Evolutionary conservation across 1,140 invertebrate species (phyloP), one percentile per base, ranked within the genome.

Genomic region (Macrobrachium nipponense): DNA sequence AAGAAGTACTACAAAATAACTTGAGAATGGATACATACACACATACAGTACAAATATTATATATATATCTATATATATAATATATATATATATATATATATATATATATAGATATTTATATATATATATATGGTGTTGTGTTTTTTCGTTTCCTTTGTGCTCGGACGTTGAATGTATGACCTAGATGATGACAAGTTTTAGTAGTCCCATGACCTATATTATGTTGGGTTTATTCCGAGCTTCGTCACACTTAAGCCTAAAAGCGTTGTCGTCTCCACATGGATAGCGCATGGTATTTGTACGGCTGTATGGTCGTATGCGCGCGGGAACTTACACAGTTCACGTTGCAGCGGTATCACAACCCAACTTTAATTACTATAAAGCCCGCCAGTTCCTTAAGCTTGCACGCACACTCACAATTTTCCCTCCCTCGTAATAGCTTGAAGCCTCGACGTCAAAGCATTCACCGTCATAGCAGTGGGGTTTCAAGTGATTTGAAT

Each of bases 321-420:
- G 7, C 51, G 51, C 51, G 51, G 51, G 51, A 51, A 51, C 51
- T 51, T 51, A 51, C 51, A 51, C 51, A 70, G 27, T 70, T 60
- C 58, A 59, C 68, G 60, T 17, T 61, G 76, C 83, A 60, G 23
- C 64, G 61, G 76, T 80, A 78, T 80, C 83, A 60, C 76, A 79
- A 80, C 44, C 83, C 77, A 80, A 85, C 83, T 80, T 85, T 85
- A 85, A 85, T 85, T 85, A 85, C 82, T 85, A 79, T 72, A 85
- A 72, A 44, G 64, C 59, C 76, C 81, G 64, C 75, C 83, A 85
- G 83, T 85, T 85, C 83, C 83, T 80, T 85, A 44, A 70, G 64
- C 83, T 58, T 60, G 64, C 83, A 85, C 83, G 66, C 83, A 85
- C 83, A 85, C 76, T 72, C 83, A 66, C 23, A 20, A 18, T 43